phyloP scores from a whole-genome alignment of 2,888 invertebrate species.

The Corythucha ciliata region DNA sequence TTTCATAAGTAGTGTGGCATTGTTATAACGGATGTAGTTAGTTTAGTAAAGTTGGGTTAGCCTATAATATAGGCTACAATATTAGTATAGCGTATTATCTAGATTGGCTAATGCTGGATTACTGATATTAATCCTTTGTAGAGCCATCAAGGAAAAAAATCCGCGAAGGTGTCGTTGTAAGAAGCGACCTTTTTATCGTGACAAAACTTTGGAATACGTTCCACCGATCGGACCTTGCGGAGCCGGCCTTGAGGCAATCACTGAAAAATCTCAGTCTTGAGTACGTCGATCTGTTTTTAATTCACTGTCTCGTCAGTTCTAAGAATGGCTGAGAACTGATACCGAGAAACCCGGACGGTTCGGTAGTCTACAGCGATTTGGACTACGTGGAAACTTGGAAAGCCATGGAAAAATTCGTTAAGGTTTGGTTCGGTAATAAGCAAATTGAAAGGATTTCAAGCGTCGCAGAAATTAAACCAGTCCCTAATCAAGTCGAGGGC shows the following conservation, averaged over 20 bases:
- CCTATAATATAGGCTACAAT: too few species aligned
- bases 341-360: constrained; percentile 53
- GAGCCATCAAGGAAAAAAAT: constrained; percentile 40
- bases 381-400: constrained; percentile 70
- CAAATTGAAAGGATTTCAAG: constrained; percentile 59
- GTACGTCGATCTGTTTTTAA: constrained; percentile 79
- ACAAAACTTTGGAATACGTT: constrained; percentile 73
- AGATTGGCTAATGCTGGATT: too few species aligned
- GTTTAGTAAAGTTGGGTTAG: too few species aligned
- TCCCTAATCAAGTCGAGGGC: constrained; percentile 52
- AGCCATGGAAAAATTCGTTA: constrained; percentile 61
- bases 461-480: constrained; percentile 53
- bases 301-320: constrained; percentile 86
- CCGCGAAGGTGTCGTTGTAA: constrained; percentile 43
- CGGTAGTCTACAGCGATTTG: constrained; percentile 53
- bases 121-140: too few species aligned
- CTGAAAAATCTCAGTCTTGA: constrained; percentile 60
- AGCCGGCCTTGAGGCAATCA: constrained; percentile 55
- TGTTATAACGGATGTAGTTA: too few species aligned
- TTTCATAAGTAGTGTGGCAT: too few species aligned
- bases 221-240: constrained; percentile 68
- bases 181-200: constrained; percentile 61
- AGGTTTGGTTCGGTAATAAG: constrained; percentile 62
- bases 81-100: too few species aligned
- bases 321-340: constrained; percentile 56